A percentile compares a stretch with the other conserved stretches of the same genome.
Evolutionary conservation across 2,888 invertebrate genomes (phyloP).

Genomic region (Tachina fera): DNA sequence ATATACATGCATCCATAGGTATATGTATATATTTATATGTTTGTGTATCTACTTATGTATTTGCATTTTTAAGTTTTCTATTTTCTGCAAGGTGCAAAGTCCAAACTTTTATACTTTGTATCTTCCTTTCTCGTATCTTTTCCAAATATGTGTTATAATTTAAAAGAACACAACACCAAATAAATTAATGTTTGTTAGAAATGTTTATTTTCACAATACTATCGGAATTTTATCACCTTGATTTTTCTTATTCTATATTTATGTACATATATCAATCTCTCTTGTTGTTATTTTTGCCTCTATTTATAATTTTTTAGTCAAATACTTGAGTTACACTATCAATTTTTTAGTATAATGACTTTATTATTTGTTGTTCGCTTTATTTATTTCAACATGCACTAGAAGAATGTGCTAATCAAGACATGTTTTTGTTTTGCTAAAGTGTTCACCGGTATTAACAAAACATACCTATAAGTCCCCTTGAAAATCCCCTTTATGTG

Average conservation of each 20-base stretch:
- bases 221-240: slow-evolving; percentile 2
- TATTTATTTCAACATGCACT: background rate
- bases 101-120: no score
- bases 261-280: background rate
- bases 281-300: background rate
- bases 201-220: no score
- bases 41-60: no score
- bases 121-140: no score
- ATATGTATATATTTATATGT: no score
- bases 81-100: no score
- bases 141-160: no score
- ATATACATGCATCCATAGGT: no score
- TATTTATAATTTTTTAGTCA: background rate
- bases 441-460: slow-evolving; percentile 54
- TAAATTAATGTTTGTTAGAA: no score
- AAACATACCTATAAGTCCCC: background rate
- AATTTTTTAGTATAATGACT: slow-evolving; percentile 5
- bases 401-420: slow-evolving; percentile 60
- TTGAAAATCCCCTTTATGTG: background rate
- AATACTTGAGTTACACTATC: slow-evolving; percentile 33
- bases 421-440: slow-evolving; percentile 61
- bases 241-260: slow-evolving; percentile 23
- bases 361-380: slow-evolving; percentile 15
- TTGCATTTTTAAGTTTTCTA: no score
- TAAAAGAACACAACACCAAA: no score